Percentiles rank a stretch among this genome's conserved stretches.
Conservation (phyloP, 2,888 invertebrate species). For the Macaria liturata region DNA sequence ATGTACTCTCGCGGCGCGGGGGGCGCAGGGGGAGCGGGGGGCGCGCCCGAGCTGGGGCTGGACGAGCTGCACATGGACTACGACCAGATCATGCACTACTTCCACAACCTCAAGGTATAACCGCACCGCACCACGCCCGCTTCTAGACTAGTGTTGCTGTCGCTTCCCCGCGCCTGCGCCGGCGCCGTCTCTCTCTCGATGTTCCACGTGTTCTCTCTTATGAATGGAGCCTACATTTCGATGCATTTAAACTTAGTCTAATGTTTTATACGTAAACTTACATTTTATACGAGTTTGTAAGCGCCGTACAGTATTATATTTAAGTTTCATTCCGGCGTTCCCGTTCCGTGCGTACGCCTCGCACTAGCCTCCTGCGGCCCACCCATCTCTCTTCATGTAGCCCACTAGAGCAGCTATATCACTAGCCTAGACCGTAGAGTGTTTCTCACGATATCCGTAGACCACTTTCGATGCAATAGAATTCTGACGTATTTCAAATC, state of each 20-base stretch:
- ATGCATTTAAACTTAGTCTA: slow-evolving; percentile 74
- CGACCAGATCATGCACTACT: slow-evolving; percentile 98
- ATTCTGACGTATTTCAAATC: slow-evolving; percentile 72
- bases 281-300: slow-evolving; percentile 71
- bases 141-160: slow-evolving; percentile 77
- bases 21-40: slow-evolving; percentile 57
- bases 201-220: slow-evolving; percentile 69
- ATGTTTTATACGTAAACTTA: slow-evolving; percentile 63
- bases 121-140: slow-evolving; percentile 62
- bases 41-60: slow-evolving; percentile 86
- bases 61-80: slow-evolving; percentile 97
- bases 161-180: slow-evolving; percentile 63
- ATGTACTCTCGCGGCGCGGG: slow-evolving; percentile 88
- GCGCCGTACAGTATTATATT: slow-evolving; percentile 71
- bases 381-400: slow-evolving; percentile 57
- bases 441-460: slow-evolving; percentile 53
- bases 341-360: slow-evolving; percentile 48
- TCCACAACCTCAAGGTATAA: slow-evolving; percentile 97
- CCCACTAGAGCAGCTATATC: slow-evolving; percentile 62
- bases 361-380: slow-evolving; percentile 46
- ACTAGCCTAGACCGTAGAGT: slow-evolving; percentile 65
- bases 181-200: slow-evolving; percentile 47
- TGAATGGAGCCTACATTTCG: slow-evolving; percentile 79
- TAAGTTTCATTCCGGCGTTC: slow-evolving; percentile 56
- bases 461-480: slow-evolving; percentile 49